A percentile compares a stretch with the other conserved stretches of the same genome.
Evolutionary conservation across 2,797 vertebrate genomes (phyloP).

Genomic region (Lates japonicus): DNA sequence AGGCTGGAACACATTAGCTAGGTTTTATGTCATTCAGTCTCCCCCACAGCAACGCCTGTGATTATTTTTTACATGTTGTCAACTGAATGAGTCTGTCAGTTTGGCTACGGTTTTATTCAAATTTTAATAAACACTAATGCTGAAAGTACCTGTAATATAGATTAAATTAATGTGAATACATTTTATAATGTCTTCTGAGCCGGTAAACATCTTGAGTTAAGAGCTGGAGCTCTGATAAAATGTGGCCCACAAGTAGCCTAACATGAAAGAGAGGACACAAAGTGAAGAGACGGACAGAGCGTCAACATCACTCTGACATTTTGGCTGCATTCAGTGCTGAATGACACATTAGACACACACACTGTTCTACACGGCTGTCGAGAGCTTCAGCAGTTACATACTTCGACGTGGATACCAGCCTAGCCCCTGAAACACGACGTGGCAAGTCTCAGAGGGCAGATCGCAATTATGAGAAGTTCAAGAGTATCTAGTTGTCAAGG

Average conservation of each 20-base stretch:
- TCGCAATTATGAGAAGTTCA: constrained; percentile 52
- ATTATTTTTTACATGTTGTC: constrained; percentile 37
- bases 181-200: constrained; percentile 1
- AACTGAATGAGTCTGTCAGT: constrained; percentile 13
- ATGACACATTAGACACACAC: constrained; percentile 58
- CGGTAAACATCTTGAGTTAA: background rate
- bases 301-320: constrained; percentile 56
- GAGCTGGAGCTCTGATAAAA: background rate
- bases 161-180: constrained; percentile 24
- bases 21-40: constrained; percentile 40
- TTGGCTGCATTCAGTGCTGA: constrained; percentile 15
- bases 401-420: constrained; percentile 40
- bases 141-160: constrained; percentile 10
- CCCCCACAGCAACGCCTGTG: constrained; percentile 24
- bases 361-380: constrained; percentile 54
- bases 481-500: constrained; percentile 42
- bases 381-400: constrained; percentile 47
- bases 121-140: constrained; percentile 7
- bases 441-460: constrained; percentile 45
- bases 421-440: constrained; percentile 34
- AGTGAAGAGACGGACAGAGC: constrained; percentile 50
- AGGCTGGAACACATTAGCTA: constrained; percentile 46
- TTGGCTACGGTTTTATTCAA: constrained; percentile 6
- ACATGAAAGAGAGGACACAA: constrained; percentile 1
- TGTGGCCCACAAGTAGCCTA: background rate